Base-by-base conservation (phyloP, 2,113 vertebrate species). In the Sinocyclocheilus anophthalmus region DNA sequence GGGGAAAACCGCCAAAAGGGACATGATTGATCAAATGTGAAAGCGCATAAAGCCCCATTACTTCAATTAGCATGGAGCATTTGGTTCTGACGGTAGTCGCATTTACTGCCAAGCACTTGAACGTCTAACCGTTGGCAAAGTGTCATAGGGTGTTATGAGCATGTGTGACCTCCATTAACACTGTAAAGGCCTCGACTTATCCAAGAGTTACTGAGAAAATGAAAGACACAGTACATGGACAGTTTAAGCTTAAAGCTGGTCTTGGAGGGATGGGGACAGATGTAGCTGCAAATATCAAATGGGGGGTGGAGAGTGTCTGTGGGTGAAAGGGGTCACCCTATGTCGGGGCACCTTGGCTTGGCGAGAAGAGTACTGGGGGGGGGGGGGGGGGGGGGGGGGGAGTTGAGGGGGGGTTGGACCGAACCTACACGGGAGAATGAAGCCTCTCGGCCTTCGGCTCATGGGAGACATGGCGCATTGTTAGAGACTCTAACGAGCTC, bases 401-500 rank as follows among this genome's bases (percentile, higher is more conserved):
- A n/a, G n/a, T 22, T 33, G 12, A 20, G 16, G 86, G 39, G 42
- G 70, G 79, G 61, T 3, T 82, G 45, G 30, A 57, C 42, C 3
- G 0, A 82, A 70, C 80, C n/a, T 53, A 82, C 80, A 82, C 16
- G 13, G 30, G 50, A 69, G 20, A 83, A 83, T 53, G 50, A 61
- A 67, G 81, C 84, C 70, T 26, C 83, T 77, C 33, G 42, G 73
- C 73, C 75, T n/a, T 48, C 37, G 78, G 84, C 84, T 81, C 78
- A 86, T 75, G 76, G 89, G 88, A 83, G 50, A 81, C 83, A 80
- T 85, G 83, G 87, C 82, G 86, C 93, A 92, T 94, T 95, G 93
- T 93, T 94, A 90, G 87, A 85, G 90, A 88, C 91, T 91, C 91
- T 93, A 95, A 95, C 92, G 91, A 94, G 94, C 91, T 93, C 93